Conservation (phyloP, 2,888 invertebrate species). For the Drosophila affinis region DNA sequence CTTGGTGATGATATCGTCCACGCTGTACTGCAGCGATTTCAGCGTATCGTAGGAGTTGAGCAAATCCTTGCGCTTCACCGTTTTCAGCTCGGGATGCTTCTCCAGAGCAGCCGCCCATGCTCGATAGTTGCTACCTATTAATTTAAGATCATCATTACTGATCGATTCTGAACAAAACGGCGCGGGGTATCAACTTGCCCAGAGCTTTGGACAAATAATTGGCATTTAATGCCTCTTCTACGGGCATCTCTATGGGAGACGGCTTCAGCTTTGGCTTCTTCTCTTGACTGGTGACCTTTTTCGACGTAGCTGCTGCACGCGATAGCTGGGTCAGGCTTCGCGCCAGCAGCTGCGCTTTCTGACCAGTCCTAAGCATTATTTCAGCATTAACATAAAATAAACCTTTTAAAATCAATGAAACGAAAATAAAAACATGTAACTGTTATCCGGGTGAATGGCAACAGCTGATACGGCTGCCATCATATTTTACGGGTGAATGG, state of each 20-base stretch:
- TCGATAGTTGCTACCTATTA: slow-evolving; percentile 67
- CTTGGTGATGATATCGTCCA: slow-evolving; percentile 85
- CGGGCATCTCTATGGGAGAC: slow-evolving; percentile 27
- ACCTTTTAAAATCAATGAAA: slow-evolving; percentile 5
- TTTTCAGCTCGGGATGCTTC: slow-evolving; percentile 77
- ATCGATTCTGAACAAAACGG: background rate
- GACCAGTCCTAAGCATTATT: slow-evolving; percentile 62
- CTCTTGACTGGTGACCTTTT: slow-evolving; percentile 19
- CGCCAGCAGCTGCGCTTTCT: slow-evolving; percentile 39
- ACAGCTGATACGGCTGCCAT: background rate
- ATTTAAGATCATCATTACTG: background rate
- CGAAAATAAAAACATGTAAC: slow-evolving; percentile 19
- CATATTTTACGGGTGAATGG: no score
- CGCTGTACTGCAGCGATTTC: slow-evolving; percentile 83
- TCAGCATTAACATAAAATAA: slow-evolving; percentile 14
- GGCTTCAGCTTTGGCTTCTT: slow-evolving; percentile 17
- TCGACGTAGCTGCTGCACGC: slow-evolving; percentile 35
- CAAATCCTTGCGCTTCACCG: slow-evolving; percentile 77
- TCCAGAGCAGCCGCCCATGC: slow-evolving; percentile 70
- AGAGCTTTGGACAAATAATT: slow-evolving; percentile 57
- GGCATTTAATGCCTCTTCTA: slow-evolving; percentile 61
- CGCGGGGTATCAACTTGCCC: slow-evolving; percentile 40
- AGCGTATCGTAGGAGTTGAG: slow-evolving; percentile 67
- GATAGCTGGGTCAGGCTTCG: slow-evolving; percentile 32
- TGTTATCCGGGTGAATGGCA: no score